Percentiles rank a stretch among this genome's conserved stretches.
Conservation (phyloP, 2,797 vertebrate species). For the Spatula clypeata region DNA sequence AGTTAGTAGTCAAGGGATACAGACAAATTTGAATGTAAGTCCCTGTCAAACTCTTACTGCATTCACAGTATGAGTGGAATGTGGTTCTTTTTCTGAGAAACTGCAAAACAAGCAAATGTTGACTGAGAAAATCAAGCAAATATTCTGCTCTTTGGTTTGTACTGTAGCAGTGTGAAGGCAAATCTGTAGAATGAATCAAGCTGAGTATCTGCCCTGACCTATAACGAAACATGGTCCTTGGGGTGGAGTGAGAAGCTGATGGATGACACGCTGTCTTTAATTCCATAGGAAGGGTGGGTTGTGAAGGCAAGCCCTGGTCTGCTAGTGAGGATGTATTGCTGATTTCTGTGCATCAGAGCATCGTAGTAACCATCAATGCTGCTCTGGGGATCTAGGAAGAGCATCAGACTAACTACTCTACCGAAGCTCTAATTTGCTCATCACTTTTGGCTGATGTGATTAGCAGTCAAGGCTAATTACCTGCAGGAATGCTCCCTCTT, state of each 20-base stretch:
- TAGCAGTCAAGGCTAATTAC: constrained; percentile 70
- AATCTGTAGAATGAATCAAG: neutral
- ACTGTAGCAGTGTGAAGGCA: neutral
- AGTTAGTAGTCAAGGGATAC: neutral
- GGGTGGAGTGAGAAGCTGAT: neutral
- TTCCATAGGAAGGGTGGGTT: neutral
- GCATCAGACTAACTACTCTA: constrained; percentile 22
- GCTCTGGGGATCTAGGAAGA: constrained; percentile 17
- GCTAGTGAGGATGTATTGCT: neutral
- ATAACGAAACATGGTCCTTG: neutral
- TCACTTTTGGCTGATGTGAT: constrained; percentile 61
- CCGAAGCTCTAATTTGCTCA: constrained; percentile 54
- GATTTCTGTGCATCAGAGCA: neutral
- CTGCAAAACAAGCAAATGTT: neutral
- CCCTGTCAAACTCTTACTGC: neutral
- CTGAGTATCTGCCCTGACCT: neutral
- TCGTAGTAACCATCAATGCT: constrained; percentile 23
- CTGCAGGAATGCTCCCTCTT: constrained; percentile 41
- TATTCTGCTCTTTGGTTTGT: neutral
- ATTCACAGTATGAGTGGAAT: accelerated
- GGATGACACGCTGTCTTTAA: accelerated
- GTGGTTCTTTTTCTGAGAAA: neutral
- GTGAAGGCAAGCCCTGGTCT: neutral
- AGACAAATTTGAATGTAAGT: neutral
- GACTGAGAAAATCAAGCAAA: neutral